These are phyloP conservation scores for Calephelis nemesis DNA, from an alignment of 1,140 invertebrate species.

Conservation along the genomic window DNA sequence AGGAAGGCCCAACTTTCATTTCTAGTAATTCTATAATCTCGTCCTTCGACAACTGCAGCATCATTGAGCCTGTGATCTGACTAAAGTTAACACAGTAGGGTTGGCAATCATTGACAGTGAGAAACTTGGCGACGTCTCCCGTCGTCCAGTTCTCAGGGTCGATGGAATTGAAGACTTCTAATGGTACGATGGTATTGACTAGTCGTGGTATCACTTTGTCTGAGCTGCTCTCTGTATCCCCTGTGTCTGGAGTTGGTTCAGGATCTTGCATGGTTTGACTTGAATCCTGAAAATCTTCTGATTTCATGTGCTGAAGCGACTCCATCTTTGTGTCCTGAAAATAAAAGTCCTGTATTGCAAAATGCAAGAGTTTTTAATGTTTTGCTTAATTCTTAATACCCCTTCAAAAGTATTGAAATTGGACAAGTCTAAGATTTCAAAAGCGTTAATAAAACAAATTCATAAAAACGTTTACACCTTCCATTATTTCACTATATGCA, in stretches of 20 bases:
- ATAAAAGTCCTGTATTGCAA: not conserved
- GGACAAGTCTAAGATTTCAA: no score
- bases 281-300: slow-evolving; percentile 32
- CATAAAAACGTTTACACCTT: no score
- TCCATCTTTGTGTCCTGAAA: slow-evolving; percentile 9
- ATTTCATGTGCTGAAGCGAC: not conserved
- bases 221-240: slow-evolving; percentile 30
- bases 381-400: not conserved
- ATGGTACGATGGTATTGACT: slow-evolving; percentile 78
- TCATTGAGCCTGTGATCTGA: slow-evolving; percentile 89
- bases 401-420: no score
- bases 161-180: slow-evolving; percentile 57
- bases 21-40: slow-evolving; percentile 93
- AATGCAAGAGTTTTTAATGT: not conserved
- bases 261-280: slow-evolving; percentile 39
- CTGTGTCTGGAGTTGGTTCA: slow-evolving; percentile 20
- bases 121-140: slow-evolving; percentile 91
- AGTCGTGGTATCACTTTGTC: slow-evolving; percentile 85
- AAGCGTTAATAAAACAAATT: no score
- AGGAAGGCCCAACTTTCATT: slow-evolving; percentile 95
- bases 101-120: slow-evolving; percentile 93
- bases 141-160: slow-evolving; percentile 85
- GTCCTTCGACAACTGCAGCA: slow-evolving; percentile 91
- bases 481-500: no score
- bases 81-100: slow-evolving; percentile 92